phyloP scores from a whole-genome alignment of 2,888 invertebrate species.

The Octonoba sinensis region DNA sequence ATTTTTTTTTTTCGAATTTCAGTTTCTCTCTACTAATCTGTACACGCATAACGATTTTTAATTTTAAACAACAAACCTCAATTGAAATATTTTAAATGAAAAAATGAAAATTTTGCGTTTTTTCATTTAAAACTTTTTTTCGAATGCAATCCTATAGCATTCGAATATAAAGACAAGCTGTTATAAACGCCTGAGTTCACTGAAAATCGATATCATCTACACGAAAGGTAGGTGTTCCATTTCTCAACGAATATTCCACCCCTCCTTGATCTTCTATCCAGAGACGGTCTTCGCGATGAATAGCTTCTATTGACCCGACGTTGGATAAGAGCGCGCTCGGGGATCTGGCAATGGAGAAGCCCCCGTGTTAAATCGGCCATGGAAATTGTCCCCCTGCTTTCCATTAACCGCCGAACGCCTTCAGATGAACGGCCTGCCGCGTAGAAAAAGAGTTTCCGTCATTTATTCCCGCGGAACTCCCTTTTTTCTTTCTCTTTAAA shows the following conservation, averaged over 20 bases:
- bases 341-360: constrained; percentile 19
- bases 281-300: constrained; percentile 32
- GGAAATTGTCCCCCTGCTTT: constrained; percentile 60
- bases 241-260: background rate
- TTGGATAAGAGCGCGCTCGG: constrained; percentile 15
- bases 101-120: too few species aligned
- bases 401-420: constrained; percentile 57
- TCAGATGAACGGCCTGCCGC: constrained; percentile 28
- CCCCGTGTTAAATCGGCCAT: constrained; percentile 54
- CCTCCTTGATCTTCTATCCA: constrained; percentile 5
- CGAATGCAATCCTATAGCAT: too few species aligned
- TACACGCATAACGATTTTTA: too few species aligned
- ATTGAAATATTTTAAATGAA: too few species aligned
- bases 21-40: too few species aligned
- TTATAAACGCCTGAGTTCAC: too few species aligned
- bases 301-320: constrained; percentile 45
- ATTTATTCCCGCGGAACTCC: constrained; percentile 38
- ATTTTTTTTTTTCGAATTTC: too few species aligned
- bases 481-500: constrained; percentile 38
- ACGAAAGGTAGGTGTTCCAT: too few species aligned
- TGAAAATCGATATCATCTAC: too few species aligned
- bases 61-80: too few species aligned
- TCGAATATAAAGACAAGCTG: too few species aligned
- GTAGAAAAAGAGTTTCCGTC: constrained; percentile 45
- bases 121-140: too few species aligned